Percentiles rank a stretch among this genome's conserved stretches.
These are phyloP conservation scores for Polydrusus pterygomalis DNA, from an alignment of 2,888 invertebrate species.

Conservation along the genomic window DNA sequence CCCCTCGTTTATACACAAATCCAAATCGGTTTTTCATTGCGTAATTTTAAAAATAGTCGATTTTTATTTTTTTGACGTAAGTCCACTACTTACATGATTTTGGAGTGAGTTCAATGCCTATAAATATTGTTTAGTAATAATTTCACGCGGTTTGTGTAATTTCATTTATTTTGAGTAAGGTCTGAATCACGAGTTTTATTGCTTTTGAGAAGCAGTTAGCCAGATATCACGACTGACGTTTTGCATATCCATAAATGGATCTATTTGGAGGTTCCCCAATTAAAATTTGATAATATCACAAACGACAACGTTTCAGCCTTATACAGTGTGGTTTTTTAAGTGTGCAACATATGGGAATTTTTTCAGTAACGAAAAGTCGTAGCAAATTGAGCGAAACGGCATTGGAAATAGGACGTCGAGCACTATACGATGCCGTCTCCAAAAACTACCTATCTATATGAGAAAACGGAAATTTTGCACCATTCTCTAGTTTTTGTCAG, in stretches of 20 bases:
- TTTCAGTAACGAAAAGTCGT: too few species aligned
- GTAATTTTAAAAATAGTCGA: conserved; percentile 27
- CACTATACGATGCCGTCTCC: too few species aligned
- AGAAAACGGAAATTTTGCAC: too few species aligned
- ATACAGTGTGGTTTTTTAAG: too few species aligned
- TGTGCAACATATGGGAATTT: too few species aligned
- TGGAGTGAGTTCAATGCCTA: conserved; percentile 31
- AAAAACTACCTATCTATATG: too few species aligned
- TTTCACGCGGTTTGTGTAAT: background rate
- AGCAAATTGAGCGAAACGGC: too few species aligned
- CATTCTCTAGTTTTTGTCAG: too few species aligned
- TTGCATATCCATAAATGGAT: background rate
- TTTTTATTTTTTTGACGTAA: conserved; percentile 31
- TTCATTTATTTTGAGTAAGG: conserved; percentile 18
- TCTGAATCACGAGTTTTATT: conserved; percentile 13
- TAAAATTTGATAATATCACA: too few species aligned
- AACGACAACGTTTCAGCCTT: too few species aligned
- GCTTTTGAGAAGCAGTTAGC: background rate
- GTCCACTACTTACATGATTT: conserved; percentile 23
- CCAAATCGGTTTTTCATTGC: conserved; percentile 20
- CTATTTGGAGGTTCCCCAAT: too few species aligned
- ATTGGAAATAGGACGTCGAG: too few species aligned
- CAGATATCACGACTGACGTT: background rate
- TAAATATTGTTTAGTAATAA: conserved; percentile 28
- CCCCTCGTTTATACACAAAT: conserved; percentile 20